Evolutionary conservation across 2,888 invertebrate species (phyloP).

Genomic region (Escarpia spicata): DNA sequence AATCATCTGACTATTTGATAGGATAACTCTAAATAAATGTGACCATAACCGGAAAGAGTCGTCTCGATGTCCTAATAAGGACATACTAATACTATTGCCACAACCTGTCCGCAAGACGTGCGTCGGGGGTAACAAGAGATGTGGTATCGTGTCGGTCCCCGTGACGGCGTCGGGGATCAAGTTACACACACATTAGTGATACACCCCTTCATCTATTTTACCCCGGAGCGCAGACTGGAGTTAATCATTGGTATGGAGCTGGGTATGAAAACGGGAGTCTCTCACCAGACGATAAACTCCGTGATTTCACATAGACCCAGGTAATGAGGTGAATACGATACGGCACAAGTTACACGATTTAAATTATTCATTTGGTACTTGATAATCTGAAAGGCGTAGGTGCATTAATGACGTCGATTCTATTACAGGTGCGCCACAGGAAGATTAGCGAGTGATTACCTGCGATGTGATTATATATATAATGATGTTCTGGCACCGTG

Average conservation of each 20-base stretch:
- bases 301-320: not conserved
- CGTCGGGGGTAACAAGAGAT: not conserved
- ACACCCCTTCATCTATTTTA: not conserved
- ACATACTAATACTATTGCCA: not conserved
- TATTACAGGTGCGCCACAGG: not conserved
- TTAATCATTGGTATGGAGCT: not conserved
- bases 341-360: not conserved
- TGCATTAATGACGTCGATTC: conserved; percentile 8
- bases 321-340: conserved; percentile 1
- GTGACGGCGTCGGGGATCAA: not conserved
- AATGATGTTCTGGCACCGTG: not conserved
- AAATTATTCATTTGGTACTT: conserved; percentile 7
- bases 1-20: no score
- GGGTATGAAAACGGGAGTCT: not conserved
- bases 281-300: not conserved
- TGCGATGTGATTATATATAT: not conserved
- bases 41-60: not conserved
- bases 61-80: not conserved
- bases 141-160: not conserved
- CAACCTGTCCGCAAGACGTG: not conserved
- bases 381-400: not conserved
- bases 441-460: not conserved
- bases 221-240: not conserved
- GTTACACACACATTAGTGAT: not conserved
- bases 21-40: no score